phyloP scores from a whole-genome alignment of 1,140 invertebrate species.

The Drosophila parvula region DNA sequence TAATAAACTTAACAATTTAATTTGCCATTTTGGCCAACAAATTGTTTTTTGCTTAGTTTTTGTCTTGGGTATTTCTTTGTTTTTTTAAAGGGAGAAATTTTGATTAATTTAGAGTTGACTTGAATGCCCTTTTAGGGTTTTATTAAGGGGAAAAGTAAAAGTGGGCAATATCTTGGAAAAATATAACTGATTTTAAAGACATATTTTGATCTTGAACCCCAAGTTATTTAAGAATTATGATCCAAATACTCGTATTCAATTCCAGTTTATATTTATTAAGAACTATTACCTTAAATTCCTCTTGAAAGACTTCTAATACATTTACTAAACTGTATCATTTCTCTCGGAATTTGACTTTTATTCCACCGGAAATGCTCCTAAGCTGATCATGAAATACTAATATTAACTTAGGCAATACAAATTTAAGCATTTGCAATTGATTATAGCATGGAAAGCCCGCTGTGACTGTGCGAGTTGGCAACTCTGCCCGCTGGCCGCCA shows the following conservation, averaged over 20 bases:
- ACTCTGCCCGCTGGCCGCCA: conserved; percentile 23
- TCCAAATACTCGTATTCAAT: too few relatives aligned
- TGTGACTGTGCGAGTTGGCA: conserved; percentile 20
- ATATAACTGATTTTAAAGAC: too few relatives aligned
- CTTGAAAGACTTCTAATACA: neutral
- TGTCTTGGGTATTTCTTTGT: neutral
- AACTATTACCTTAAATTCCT: neutral
- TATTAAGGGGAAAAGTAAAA: neutral
- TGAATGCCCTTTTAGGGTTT: too few relatives aligned
- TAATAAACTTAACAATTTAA: conserved; percentile 71
- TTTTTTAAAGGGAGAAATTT: conserved; percentile 4
- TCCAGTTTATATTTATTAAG: fast-evolving
- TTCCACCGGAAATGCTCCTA: conserved; percentile 3
- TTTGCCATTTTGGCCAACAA: conserved; percentile 39
- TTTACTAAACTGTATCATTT: neutral
- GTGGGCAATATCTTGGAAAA: neutral
- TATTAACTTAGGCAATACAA: neutral
- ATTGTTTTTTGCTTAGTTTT: conserved; percentile 12
- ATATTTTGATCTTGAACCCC: too few relatives aligned
- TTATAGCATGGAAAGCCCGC: conserved; percentile 27
- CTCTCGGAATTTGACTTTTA: neutral
- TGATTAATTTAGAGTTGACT: neutral
- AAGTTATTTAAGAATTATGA: too few relatives aligned
- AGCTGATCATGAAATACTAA: neutral
- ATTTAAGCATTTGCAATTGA: conserved; percentile 15